Conservation (phyloP, 2,888 invertebrate species). For the Nezara viridula region DNA sequence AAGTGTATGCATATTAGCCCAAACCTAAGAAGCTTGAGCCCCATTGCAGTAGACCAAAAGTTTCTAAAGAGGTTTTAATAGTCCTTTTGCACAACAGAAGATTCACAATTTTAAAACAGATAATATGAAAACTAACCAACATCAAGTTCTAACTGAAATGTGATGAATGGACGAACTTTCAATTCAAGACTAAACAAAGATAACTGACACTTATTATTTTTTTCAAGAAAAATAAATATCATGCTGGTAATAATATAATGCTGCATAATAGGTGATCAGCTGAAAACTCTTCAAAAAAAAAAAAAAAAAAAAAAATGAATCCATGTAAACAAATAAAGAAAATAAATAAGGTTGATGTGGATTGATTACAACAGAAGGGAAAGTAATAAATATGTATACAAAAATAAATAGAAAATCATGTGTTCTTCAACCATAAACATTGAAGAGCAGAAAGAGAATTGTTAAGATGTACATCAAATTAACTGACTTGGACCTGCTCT, state of each 20-base stretch:
- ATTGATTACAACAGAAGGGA: background rate
- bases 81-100: background rate
- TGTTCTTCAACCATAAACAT: background rate
- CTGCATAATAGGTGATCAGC: too few relatives aligned
- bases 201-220: background rate
- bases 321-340: background rate
- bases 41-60: too few relatives aligned
- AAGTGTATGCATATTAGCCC: too few relatives aligned
- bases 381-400: background rate
- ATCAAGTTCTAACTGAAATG: too few relatives aligned
- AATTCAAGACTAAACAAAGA: background rate
- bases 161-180: too few relatives aligned
- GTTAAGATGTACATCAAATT: conserved; percentile 23
- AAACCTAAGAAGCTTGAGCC: too few relatives aligned
- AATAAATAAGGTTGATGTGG: background rate
- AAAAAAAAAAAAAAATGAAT: background rate
- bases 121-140: background rate
- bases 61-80: background rate
- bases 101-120: too few relatives aligned
- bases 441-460: background rate
- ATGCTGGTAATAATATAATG: too few relatives aligned
- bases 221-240: background rate
- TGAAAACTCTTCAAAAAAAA: background rate
- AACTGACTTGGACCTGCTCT: conserved; percentile 62
- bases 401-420: background rate